phyloP scores from a whole-genome alignment of 2,113 vertebrate genomes.

The Microcebus tavaratra region DNA sequence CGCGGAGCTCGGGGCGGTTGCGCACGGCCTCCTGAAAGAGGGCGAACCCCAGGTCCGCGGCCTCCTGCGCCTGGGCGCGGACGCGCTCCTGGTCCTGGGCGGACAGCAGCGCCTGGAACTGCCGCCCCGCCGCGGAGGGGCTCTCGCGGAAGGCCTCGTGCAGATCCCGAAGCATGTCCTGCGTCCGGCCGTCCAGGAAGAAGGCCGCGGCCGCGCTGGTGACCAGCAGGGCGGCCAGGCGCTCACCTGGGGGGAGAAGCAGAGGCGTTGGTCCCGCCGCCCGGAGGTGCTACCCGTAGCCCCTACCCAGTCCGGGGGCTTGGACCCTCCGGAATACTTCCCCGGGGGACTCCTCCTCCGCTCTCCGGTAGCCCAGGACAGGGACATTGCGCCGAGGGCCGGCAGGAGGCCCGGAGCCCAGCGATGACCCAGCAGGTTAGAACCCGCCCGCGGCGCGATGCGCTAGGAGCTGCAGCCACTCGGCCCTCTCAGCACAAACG shows the following conservation, averaged over 20 bases:
- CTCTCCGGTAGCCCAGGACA: not conserved
- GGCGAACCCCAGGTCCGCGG: conserved; percentile 86
- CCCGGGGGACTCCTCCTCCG: rapidly evolving
- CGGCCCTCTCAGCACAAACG: not conserved
- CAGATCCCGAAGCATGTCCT: conserved; percentile 88
- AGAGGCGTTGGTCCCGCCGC: not conserved
- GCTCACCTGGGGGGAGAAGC: conserved; percentile 54
- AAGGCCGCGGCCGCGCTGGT: conserved; percentile 88
- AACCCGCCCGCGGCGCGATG: too few species aligned
- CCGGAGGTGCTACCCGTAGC: not conserved
- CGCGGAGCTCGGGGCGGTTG: conserved; percentile 87
- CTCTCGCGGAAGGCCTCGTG: conserved; percentile 87
- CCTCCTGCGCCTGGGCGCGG: conserved; percentile 73
- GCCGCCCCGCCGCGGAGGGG: conserved; percentile 82
- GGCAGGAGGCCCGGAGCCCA: not conserved
- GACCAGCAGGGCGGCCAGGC: conserved; percentile 78
- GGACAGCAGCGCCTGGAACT: conserved; percentile 87
- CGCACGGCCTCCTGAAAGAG: conserved; percentile 88
- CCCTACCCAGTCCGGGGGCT: rapidly evolving
- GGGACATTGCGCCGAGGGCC: rapidly evolving
- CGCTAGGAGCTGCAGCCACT: rapidly evolving
- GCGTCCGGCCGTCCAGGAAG: conserved; percentile 80
- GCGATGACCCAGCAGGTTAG: not conserved
- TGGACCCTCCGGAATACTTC: not conserved
- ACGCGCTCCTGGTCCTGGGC: conserved; percentile 69